phyloP scores from a whole-genome alignment of 2,888 invertebrate genomes.

The Portevinia maculata region DNA sequence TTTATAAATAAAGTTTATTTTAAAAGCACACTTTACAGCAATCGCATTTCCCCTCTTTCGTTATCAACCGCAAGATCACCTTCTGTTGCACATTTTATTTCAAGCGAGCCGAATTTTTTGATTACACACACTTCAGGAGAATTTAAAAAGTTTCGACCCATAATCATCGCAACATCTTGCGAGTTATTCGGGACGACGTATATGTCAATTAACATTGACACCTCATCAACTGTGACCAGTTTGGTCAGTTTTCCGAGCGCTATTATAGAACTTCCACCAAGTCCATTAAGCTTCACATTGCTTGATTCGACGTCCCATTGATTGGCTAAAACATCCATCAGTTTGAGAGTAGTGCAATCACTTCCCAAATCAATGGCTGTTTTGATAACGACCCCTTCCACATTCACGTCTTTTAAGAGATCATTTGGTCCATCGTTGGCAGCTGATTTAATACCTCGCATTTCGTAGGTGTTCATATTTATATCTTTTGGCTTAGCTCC shows the following conservation, averaged over 20 bases:
- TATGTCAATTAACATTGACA: not conserved
- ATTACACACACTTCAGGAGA: not conserved
- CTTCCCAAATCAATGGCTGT: not conserved
- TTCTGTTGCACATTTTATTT: not conserved
- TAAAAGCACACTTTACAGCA: not conserved
- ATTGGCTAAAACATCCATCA: not conserved
- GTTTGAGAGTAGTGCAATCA: not conserved
- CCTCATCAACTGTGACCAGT: not conserved
- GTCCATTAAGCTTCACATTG: not conserved
- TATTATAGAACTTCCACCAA: not conserved
- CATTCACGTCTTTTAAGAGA: not conserved
- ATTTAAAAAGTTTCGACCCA: slow-evolving; percentile 3
- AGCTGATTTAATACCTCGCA: not conserved
- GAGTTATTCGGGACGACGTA: not conserved
- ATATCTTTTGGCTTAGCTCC: not conserved
- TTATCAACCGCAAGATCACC: not conserved
- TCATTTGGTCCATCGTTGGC: not conserved
- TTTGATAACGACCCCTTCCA: not conserved
- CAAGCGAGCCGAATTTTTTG: not conserved
- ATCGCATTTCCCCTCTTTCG: too few relatives aligned
- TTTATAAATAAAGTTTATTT: not conserved
- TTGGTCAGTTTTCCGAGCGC: not conserved
- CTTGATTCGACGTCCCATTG: not conserved
- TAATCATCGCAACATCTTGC: not conserved
- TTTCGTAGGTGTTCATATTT: not conserved